Conservation (phyloP, 2,113 vertebrate species). For the Saguinus midas region DNA sequence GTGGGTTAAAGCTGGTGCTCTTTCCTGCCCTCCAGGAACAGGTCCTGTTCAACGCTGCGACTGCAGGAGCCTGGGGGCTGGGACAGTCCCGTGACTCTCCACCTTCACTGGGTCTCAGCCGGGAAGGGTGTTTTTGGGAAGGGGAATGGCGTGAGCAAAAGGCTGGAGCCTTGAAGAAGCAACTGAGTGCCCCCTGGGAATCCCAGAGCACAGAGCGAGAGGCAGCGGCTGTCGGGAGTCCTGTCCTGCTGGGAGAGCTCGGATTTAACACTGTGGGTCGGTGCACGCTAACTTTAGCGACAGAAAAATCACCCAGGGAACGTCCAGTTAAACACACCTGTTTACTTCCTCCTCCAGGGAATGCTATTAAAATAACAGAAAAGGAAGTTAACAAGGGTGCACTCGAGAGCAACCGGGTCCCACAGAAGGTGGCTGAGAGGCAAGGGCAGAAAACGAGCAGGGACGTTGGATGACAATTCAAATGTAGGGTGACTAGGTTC, state of each 20-base stretch:
- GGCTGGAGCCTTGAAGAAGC: neutral
- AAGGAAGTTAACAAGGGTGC: neutral
- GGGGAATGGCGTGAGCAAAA: neutral
- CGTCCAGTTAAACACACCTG: neutral
- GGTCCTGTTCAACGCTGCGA: too few species aligned
- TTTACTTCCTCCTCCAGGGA: neutral
- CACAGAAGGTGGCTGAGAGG: neutral
- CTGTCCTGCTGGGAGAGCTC: too few species aligned
- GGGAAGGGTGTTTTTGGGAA: neutral
- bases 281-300: accelerated
- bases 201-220: too few species aligned
- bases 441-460: too few species aligned
- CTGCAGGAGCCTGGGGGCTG: too few species aligned
- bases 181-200: too few species aligned
- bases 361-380: neutral
- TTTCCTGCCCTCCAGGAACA: neutral
- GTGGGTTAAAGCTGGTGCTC: too few species aligned
- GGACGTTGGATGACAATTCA: neutral
- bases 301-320: neutral
- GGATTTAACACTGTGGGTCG: neutral
- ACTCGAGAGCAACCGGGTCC: neutral
- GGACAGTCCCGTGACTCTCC: neutral
- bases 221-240: too few species aligned
- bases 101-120: neutral
- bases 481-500: neutral